Evolutionary conservation across 1,140 invertebrate species (phyloP).

Genomic region (Drosophila insularis): DNA sequence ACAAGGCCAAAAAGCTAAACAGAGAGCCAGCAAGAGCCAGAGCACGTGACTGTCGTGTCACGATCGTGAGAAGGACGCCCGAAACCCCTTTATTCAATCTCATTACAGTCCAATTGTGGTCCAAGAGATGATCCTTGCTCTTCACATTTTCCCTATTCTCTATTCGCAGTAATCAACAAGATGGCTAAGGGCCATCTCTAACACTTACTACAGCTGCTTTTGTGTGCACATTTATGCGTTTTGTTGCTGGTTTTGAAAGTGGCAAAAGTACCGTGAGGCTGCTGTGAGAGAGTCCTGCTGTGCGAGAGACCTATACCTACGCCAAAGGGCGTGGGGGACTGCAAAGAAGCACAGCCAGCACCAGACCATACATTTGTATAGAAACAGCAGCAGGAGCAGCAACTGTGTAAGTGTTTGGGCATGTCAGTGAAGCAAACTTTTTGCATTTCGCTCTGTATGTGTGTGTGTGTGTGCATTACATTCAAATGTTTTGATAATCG

Average conservation of each 20-base stretch:
- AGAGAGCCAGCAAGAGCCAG: slow-evolving; percentile 5
- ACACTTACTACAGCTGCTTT: slow-evolving; percentile 23
- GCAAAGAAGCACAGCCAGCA: slow-evolving; percentile 15
- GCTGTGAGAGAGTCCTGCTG: slow-evolving; percentile 25
- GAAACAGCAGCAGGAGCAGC: slow-evolving; percentile 17
- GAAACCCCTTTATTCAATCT: not conserved
- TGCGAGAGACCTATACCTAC: not conserved
- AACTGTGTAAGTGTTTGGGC: slow-evolving; percentile 4
- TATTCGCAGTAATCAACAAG: not conserved
- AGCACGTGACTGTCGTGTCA: slow-evolving; percentile 5
- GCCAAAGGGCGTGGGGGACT: not conserved
- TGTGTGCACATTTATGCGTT: slow-evolving; percentile 70
- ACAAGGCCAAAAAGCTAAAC: slow-evolving; percentile 71
- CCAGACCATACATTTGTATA: slow-evolving; percentile 11
- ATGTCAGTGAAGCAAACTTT: slow-evolving; percentile 7
- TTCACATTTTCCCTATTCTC: not conserved
- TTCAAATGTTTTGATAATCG: slow-evolving; percentile 7
- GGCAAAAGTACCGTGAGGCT: slow-evolving; percentile 57
- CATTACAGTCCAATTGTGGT: not conserved
- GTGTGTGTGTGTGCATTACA: slow-evolving; percentile 15
- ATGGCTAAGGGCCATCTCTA: not conserved
- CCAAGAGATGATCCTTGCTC: not conserved
- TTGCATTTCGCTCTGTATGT: slow-evolving; percentile 8
- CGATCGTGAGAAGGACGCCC: not conserved
- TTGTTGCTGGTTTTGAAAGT: slow-evolving; percentile 61